Percentiles rank a stretch among this genome's conserved stretches.
phyloP scores from a whole-genome alignment of 2,888 invertebrate species.

The Papilio demoleus region DNA sequence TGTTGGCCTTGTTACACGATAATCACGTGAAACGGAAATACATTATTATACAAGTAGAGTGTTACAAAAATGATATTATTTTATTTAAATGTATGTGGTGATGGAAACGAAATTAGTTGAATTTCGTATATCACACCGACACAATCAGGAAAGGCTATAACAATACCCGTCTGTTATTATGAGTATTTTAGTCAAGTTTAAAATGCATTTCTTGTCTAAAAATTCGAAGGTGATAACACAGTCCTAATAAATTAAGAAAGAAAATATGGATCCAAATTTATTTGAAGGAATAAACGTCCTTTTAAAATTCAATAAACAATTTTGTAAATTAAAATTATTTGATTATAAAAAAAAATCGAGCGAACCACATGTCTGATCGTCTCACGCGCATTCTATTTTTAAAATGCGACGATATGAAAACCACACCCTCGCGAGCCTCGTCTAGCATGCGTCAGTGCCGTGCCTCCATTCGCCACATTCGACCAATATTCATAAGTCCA shows the following conservation, averaged over 20 bases:
- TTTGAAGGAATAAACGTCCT: not conserved
- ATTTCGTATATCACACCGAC: too few relatives aligned
- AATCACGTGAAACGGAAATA: not conserved
- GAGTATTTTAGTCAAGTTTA: too few relatives aligned
- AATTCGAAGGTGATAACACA: too few relatives aligned
- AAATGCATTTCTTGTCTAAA: too few relatives aligned
- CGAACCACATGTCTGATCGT: conserved; percentile 8
- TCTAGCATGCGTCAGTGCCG: conserved; percentile 62
- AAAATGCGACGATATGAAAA: conserved; percentile 44
- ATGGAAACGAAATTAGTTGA: not conserved
- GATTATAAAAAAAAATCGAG: not conserved
- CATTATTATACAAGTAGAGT: conserved; percentile 6
- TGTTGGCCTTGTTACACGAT: not conserved
- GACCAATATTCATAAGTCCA: conserved; percentile 29
- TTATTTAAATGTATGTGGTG: not conserved
- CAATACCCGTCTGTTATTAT: too few relatives aligned
- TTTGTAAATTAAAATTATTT: not conserved
- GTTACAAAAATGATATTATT: not conserved
- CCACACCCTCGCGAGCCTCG: conserved; percentile 59
- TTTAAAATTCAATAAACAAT: not conserved
- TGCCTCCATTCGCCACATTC: conserved; percentile 57
- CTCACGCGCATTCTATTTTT: conserved; percentile 57
- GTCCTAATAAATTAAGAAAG: too few relatives aligned
- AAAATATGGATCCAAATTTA: not conserved
- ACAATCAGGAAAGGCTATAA: too few relatives aligned